A percentile compares a stretch with the other conserved stretches of the same genome.
These are phyloP conservation scores for Crocidura indochinensis DNA, from an alignment of 2,797 vertebrate genomes.

Conservation along the genomic window DNA sequence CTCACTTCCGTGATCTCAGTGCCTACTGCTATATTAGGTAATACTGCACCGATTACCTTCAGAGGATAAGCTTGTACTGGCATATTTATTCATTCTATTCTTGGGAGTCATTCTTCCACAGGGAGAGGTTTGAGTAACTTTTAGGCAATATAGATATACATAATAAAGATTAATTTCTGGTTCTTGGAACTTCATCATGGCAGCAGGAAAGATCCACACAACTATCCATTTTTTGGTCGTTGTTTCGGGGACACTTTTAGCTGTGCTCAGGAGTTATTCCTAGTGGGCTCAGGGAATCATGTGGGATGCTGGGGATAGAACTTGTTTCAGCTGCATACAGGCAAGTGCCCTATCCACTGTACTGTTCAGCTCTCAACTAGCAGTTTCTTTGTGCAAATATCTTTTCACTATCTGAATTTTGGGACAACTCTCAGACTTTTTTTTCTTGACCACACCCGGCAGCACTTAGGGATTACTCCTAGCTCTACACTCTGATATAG, in stretches of 20 bases:
- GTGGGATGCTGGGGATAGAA: too few species aligned
- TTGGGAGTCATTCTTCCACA: background rate
- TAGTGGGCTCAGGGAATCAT: too few species aligned
- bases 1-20: background rate
- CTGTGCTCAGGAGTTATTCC: too few species aligned
- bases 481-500: too few species aligned
- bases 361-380: background rate
- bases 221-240: background rate
- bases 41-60: background rate
- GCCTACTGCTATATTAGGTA: conserved; percentile 15
- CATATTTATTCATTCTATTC: conserved; percentile 12
- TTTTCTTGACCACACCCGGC: too few species aligned
- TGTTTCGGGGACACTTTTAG: too few species aligned
- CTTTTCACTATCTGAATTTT: background rate
- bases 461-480: too few species aligned
- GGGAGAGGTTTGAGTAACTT: conserved; percentile 28
- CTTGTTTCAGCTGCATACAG: too few species aligned
- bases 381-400: conserved; percentile 25
- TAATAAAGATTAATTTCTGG: conserved; percentile 23
- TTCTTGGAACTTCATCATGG: conserved; percentile 32
- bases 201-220: conserved; percentile 18
- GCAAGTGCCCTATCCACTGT: too few species aligned
- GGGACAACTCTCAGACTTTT: background rate
- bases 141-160: background rate
- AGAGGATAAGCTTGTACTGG: conserved; percentile 13